These are phyloP conservation scores for Dryas iulia DNA, from an alignment of 1,140 invertebrate species.

Conservation along the genomic window DNA sequence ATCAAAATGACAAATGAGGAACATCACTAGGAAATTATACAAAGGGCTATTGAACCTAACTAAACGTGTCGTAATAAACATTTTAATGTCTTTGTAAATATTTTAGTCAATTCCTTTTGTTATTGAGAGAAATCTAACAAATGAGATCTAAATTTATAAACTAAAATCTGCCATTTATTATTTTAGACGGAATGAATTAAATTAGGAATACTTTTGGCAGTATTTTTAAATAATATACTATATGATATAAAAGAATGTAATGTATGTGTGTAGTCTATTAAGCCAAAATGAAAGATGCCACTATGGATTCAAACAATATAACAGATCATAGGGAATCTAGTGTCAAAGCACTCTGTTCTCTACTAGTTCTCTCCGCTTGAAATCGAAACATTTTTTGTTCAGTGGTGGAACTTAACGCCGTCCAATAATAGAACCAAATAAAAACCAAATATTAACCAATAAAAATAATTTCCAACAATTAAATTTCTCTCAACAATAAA, in stretches of 20 bases:
- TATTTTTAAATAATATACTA: too few relatives aligned
- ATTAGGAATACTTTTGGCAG: neutral
- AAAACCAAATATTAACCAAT: too few relatives aligned
- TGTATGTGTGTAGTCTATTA: too few relatives aligned
- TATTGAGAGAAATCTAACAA: neutral
- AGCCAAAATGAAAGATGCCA: too few relatives aligned
- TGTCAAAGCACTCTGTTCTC: too few relatives aligned
- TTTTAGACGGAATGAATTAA: neutral
- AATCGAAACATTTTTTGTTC: too few relatives aligned
- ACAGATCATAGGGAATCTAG: too few relatives aligned
- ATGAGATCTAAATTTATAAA: neutral
- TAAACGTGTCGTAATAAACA: neutral
- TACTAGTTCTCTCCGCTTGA: too few relatives aligned
- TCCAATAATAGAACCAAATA: too few relatives aligned
- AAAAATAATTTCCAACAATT: neutral
- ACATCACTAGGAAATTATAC: conserved; percentile 30
- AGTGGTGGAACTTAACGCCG: too few relatives aligned
- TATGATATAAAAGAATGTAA: too few relatives aligned
- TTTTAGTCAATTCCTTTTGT: neutral
- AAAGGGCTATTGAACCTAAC: conserved; percentile 4
- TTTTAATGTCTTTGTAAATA: conserved; percentile 11
- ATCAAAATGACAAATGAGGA: conserved; percentile 29
- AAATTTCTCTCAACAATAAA: neutral
- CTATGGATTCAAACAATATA: too few relatives aligned
- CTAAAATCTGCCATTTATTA: neutral